Percentiles rank a stretch among this genome's conserved stretches.
Conservation (phyloP, 2,113 vertebrate genomes). For the Elephantulus edwardii region DNA sequence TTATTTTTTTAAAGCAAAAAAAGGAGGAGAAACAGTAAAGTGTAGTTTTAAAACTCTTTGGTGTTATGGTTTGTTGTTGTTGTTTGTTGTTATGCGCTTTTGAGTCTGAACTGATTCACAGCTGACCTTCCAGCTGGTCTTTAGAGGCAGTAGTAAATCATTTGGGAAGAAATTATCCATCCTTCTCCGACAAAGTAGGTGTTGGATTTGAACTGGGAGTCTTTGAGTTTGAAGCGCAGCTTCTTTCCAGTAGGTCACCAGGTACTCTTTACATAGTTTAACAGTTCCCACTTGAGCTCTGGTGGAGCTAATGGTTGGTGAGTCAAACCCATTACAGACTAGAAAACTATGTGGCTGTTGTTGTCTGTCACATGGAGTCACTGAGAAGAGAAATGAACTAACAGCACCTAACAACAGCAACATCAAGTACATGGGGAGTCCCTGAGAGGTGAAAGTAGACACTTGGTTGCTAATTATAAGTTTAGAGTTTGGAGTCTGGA, state of each 20-base stretch:
- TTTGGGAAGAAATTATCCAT: too few relatives aligned
- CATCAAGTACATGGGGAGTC: not conserved
- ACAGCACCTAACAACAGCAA: not conserved
- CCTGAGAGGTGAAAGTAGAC: not conserved
- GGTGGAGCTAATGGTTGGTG: too few relatives aligned
- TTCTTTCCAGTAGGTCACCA: too few relatives aligned
- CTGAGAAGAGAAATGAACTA: not conserved
- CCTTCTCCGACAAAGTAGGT: too few relatives aligned
- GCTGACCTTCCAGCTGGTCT: too few relatives aligned
- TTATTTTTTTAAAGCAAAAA: constrained; percentile 41
- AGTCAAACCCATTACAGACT: not conserved
- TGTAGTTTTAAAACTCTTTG: constrained; percentile 12
- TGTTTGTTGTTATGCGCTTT: too few relatives aligned
- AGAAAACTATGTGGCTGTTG: not conserved
- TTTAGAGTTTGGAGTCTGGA: not conserved
- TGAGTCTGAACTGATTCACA: too few relatives aligned
- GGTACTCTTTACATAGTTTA: not conserved
- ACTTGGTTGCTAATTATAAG: not conserved
- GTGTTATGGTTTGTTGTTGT: not conserved
- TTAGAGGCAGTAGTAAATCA: too few relatives aligned
- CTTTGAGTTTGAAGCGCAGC: too few relatives aligned
- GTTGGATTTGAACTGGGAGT: too few relatives aligned
- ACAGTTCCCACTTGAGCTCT: not conserved
- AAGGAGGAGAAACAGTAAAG: not conserved
- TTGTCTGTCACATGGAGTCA: not conserved